Evolutionary conservation across 2,888 invertebrate species (phyloP).

Genomic region (Fragum whitleyi): DNA sequence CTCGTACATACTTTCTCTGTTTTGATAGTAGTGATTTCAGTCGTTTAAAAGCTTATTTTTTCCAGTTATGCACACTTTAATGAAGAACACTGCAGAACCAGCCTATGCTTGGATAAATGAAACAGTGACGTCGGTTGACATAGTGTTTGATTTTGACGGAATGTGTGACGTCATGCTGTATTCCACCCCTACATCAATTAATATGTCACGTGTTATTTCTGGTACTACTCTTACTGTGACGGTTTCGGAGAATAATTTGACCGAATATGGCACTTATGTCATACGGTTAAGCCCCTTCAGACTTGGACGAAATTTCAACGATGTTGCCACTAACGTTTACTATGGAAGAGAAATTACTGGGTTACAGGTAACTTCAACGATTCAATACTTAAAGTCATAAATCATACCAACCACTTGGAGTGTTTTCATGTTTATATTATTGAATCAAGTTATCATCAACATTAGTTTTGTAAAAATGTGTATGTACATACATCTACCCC

Average conservation of each 20-base stretch:
- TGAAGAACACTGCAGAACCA: constrained; percentile 31
- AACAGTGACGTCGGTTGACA: constrained; percentile 16
- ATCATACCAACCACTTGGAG: no score
- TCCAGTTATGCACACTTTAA: constrained; percentile 17
- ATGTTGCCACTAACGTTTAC: constrained; percentile 1
- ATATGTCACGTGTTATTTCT: constrained; percentile 1
- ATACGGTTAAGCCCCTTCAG: constrained; percentile 9
- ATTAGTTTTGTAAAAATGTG: no score
- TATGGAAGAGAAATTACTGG: constrained; percentile 14
- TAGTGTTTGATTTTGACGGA: constrained; percentile 54
- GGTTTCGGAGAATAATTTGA: constrained; percentile 22
- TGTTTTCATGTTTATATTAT: no score
- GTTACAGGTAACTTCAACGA: background rate
- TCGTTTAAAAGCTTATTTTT: no score
- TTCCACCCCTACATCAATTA: constrained; percentile 19
- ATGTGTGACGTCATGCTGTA: constrained; percentile 46
- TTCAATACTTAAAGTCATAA: no score
- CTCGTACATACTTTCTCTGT: no score
- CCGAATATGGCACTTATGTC: constrained; percentile 6
- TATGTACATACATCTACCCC: no score
- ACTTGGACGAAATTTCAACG: background rate
- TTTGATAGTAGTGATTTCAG: no score
- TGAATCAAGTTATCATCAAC: no score
- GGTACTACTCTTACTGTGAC: constrained; percentile 30
- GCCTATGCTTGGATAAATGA: constrained; percentile 47